A percentile compares a stretch with the other conserved stretches of the same genome.
These are phyloP conservation scores for Scaptomyza montana DNA, from an alignment of 1,140 invertebrate species.

Conservation along the genomic window DNA sequence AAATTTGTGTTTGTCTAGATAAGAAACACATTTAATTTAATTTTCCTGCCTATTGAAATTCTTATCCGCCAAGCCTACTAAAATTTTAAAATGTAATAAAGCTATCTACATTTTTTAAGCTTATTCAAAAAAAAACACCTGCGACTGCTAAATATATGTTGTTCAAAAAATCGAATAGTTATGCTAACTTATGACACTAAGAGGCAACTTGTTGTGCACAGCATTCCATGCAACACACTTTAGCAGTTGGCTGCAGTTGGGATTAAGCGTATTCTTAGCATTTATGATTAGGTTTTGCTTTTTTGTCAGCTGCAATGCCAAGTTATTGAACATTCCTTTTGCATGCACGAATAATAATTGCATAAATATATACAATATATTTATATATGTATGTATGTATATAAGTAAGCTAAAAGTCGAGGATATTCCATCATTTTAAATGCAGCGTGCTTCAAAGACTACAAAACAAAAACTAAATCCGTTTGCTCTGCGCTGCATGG, in stretches of 20 bases:
- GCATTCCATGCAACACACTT: not conserved
- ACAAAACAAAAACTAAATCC: conserved; percentile 30
- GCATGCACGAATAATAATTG: conserved; percentile 78
- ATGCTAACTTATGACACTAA: conserved; percentile 18
- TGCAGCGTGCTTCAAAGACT: conserved; percentile 2
- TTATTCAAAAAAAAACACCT: conserved; percentile 3
- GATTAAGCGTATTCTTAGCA: conserved; percentile 44
- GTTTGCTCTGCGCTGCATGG: not conserved
- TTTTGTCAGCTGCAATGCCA: conserved; percentile 62
- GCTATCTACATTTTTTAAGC: no score
- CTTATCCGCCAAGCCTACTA: no score
- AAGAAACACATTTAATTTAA: no score
- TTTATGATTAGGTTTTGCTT: conserved; percentile 65
- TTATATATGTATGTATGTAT: no score
- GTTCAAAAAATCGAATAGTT: conserved; percentile 16
- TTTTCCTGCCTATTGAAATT: no score
- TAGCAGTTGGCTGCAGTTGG: conserved; percentile 7
- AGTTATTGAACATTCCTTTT: conserved; percentile 54
- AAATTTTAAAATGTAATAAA: no score
- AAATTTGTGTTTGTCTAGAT: no score
- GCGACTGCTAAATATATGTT: conserved; percentile 6
- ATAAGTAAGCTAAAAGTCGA: conserved; percentile 3
- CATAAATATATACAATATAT: conserved; percentile 50
- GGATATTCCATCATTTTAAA: conserved; percentile 57
- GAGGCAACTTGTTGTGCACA: not conserved